Base-by-base conservation (phyloP, 2,888 invertebrate species). In the Gisinianus flammeolus region DNA sequence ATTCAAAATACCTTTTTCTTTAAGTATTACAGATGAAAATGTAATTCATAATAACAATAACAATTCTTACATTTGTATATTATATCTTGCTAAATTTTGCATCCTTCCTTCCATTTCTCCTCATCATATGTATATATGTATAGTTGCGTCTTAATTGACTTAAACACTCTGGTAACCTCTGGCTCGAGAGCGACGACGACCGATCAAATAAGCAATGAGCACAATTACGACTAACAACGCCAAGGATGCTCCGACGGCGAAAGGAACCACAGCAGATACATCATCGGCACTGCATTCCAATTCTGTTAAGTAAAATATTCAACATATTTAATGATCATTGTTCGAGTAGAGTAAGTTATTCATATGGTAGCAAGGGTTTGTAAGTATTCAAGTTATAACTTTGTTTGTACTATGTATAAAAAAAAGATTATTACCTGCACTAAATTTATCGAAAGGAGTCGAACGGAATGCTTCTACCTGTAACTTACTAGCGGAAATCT, bases 241-340 rank as follows among this genome's bases (percentile, higher is more conserved):
- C 79, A 99, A 90, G 72, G 95, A 94, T 87, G 95, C 94, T 22
- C 98, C 99, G 81, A 99, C 98, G 28, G 95, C 72, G 86, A 99
- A 97, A 30, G 98, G 98, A 78, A 99, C 97, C 81, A 96, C 91
- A 88, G 98, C 98, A 22, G 94, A 91, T 5, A 93, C 92, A 85
- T 92, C 91, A 54, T 89, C 89, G 78, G 91, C 89, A 85, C 90
- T 90, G 87, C 95, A 95, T 85, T 94, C 93, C 85, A 91, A 89
- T 0, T 91, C 93, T 93, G 87, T 1, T 88, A 87, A 81, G 81
- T 56, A 79, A 77, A 79, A 81, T 67, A 72, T n/a, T n/a, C n/a
- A n/a, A n/a, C n/a, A n/a, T n/a, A n/a, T n/a, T n/a, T n/a, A n/a
- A n/a, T n/a, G n/a, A n/a, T n/a, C n/a, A n/a, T n/a, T n/a, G n/a